Percentiles rank a stretch among this genome's conserved stretches.
Evolutionary conservation across 2,113 vertebrate species (phyloP).

Genomic region (Cheilinus undulatus): DNA sequence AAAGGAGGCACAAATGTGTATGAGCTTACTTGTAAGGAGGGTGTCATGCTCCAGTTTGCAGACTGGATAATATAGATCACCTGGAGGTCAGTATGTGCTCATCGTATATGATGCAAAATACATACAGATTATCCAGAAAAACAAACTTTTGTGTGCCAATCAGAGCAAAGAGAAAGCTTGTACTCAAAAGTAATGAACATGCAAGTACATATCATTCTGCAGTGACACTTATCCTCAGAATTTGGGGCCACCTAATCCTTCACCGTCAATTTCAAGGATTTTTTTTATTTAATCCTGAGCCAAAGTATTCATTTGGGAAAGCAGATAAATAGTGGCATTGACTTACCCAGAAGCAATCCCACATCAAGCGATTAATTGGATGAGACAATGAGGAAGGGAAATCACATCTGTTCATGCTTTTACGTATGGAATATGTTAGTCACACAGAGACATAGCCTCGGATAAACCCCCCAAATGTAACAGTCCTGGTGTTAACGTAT

Average conservation of each 20-base stretch:
- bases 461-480: constrained; percentile 29
- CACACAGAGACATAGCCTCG: constrained; percentile 48
- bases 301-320: constrained; percentile 69
- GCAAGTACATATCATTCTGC: constrained; percentile 60
- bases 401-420: constrained; percentile 53
- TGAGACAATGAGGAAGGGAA: constrained; percentile 72
- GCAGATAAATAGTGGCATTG: constrained; percentile 71
- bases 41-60: constrained; percentile 19
- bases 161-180: constrained; percentile 16
- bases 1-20: constrained; percentile 36
- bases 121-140: constrained; percentile 36
- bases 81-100: constrained; percentile 8
- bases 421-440: constrained; percentile 57
- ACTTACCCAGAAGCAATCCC: constrained; percentile 73
- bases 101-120: constrained; percentile 14
- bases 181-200: constrained; percentile 41
- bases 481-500: constrained; percentile 70
- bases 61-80: constrained; percentile 14
- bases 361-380: constrained; percentile 74
- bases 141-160: constrained; percentile 26
- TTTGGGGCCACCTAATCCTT: constrained; percentile 67
- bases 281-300: constrained; percentile 65
- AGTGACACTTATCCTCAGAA: constrained; percentile 67
- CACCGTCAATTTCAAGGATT: constrained; percentile 62
- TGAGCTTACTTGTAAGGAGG: constrained; percentile 37